Evolutionary conservation across 2,888 invertebrate genomes (phyloP).

Genomic region (Lasioglossum pauxillum): DNA sequence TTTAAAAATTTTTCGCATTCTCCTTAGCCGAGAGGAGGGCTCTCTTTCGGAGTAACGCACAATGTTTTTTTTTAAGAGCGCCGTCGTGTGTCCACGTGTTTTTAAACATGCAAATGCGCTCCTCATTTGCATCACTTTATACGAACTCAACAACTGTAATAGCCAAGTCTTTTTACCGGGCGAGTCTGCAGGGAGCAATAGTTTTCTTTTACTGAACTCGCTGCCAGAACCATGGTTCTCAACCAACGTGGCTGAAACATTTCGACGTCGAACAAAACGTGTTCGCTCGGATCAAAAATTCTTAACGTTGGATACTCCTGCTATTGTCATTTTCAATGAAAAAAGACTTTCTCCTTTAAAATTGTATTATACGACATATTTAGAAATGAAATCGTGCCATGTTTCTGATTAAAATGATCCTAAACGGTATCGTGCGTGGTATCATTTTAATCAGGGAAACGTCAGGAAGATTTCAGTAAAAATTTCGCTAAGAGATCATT

Average conservation of each 20-base stretch:
- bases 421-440: background rate
- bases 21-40: background rate
- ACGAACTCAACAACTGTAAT: slow-evolving; percentile 19
- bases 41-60: background rate
- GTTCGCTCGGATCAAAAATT: background rate
- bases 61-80: background rate
- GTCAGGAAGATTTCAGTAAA: too few species aligned
- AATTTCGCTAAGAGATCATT: too few species aligned
- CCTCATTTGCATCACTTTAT: slow-evolving; percentile 19
- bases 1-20: background rate
- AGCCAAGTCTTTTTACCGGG: slow-evolving; percentile 10
- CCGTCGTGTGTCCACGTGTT: slow-evolving; percentile 11
- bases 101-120: slow-evolving; percentile 17
- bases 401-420: too few species aligned
- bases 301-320: background rate
- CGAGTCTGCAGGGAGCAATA: background rate
- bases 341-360: background rate
- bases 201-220: slow-evolving; percentile 1
- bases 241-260: background rate
- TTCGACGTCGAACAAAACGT: background rate
- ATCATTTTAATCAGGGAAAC: too few species aligned
- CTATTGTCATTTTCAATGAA: background rate
- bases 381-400: background rate
- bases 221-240: background rate
- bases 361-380: too few species aligned